A percentile compares a stretch with the other conserved stretches of the same genome.
These are phyloP conservation scores for Perdita meconis DNA, from an alignment of 2,888 invertebrate species.

Conservation along the genomic window DNA sequence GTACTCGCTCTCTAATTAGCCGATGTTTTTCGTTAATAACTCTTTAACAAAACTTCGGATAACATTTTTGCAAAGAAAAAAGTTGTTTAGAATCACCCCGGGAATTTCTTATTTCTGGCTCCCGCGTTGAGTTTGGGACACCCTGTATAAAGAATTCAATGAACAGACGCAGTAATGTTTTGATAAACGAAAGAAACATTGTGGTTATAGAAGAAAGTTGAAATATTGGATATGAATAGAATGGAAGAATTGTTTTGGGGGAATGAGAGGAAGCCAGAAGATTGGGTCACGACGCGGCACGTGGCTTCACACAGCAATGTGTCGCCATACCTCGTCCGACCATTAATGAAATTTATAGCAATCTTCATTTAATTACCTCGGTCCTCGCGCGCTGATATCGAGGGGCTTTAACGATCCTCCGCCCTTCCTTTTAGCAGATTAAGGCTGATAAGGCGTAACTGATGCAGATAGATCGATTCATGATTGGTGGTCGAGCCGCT, in stretches of 20 bases:
- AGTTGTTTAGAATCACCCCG: no score
- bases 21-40: no score
- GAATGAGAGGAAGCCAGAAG: not conserved
- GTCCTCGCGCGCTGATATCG: slow-evolving; percentile 37
- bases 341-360: slow-evolving; percentile 50
- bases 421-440: slow-evolving; percentile 62
- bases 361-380: slow-evolving; percentile 58
- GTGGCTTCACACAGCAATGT: slow-evolving; percentile 8
- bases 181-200: no score
- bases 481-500: slow-evolving; percentile 48
- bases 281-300: slow-evolving; percentile 9
- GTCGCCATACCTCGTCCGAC: slow-evolving; percentile 1
- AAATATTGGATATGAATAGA: not conserved
- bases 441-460: slow-evolving; percentile 55
- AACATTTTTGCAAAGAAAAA: no score
- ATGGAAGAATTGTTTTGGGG: not conserved
- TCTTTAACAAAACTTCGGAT: no score
- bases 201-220: no score
- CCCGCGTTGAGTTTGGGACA: no score
- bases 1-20: no score
- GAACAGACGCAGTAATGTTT: no score
- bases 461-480: slow-evolving; percentile 60
- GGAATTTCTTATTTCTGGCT: no score
- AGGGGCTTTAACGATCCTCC: slow-evolving; percentile 46
- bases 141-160: no score